These are phyloP conservation scores for Gymnothorax javanicus DNA, from an alignment of 2,797 vertebrate species.

Conservation along the genomic window DNA sequence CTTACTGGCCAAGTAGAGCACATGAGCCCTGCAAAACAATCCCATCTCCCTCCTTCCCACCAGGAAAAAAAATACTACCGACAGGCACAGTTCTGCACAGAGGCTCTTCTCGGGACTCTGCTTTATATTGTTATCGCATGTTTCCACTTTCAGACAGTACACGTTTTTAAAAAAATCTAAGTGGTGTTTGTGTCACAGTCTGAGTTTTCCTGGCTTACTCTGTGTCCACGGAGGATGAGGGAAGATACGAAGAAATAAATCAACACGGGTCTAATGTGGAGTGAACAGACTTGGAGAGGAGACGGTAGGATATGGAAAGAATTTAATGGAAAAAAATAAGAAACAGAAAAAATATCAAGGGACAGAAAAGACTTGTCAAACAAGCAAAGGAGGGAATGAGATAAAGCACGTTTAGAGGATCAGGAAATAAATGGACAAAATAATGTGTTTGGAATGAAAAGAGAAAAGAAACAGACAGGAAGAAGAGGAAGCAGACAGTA, in stretches of 20 bases:
- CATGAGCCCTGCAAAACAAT: conserved; percentile 30
- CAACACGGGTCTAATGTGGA: background rate
- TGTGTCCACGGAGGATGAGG: background rate
- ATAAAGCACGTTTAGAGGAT: conserved; percentile 33
- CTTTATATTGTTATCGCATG: background rate
- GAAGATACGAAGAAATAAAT: background rate
- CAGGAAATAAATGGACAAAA: conserved; percentile 13
- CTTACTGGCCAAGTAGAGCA: conserved; percentile 44
- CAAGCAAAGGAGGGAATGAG: conserved; percentile 24
- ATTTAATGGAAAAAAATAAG: conserved; percentile 48
- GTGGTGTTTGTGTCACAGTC: background rate
- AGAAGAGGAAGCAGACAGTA: conserved; percentile 44
- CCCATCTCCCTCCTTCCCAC: background rate
- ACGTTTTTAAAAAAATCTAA: conserved; percentile 33
- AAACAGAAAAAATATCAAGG: conserved; percentile 31
- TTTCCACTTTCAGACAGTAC: background rate
- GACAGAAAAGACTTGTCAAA: background rate
- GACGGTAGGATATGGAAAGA: conserved; percentile 46
- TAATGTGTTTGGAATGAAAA: conserved; percentile 25
- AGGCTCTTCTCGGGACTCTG: conserved; percentile 4
- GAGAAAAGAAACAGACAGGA: conserved; percentile 36
- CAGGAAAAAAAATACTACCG: conserved; percentile 14
- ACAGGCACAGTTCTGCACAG: background rate
- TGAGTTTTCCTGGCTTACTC: conserved; percentile 27
- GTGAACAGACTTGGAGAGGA: conserved; percentile 13